Evolutionary conservation across 2,888 invertebrate species (phyloP).

Genomic region (Nomada goodeniana): DNA sequence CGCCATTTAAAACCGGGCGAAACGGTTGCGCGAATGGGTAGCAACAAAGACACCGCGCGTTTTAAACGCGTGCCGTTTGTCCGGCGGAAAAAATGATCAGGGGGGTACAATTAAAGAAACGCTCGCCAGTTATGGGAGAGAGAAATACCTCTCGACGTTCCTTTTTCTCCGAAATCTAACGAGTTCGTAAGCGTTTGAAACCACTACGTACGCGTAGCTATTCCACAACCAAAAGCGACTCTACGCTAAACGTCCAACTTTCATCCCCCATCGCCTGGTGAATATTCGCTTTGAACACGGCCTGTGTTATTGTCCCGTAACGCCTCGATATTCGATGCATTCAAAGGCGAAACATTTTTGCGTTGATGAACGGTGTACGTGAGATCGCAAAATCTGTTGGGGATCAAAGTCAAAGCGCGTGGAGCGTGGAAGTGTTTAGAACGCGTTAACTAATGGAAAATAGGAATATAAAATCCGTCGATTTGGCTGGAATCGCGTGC

Average conservation of each 20-base stretch:
- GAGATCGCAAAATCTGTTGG: too few species aligned
- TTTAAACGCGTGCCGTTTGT: neutral
- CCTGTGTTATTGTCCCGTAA: constrained; percentile 1
- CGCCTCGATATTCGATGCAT: constrained; percentile 26
- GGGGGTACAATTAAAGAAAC: constrained; percentile 32
- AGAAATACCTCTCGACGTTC: constrained; percentile 1
- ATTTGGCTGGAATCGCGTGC: too few species aligned
- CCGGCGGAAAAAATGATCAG: constrained; percentile 21
- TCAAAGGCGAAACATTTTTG: constrained; percentile 23
- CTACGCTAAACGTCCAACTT: neutral
- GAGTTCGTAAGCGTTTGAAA: neutral
- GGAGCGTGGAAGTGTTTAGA: too few species aligned
- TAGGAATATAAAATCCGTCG: too few species aligned
- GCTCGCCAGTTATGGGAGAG: neutral
- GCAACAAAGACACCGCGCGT: constrained; percentile 3
- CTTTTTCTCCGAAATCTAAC: neutral
- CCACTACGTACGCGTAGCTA: constrained; percentile 1
- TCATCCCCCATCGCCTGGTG: constrained; percentile 5
- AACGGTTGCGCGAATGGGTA: neutral
- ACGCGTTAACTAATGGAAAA: too few species aligned
- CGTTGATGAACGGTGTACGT: too few species aligned
- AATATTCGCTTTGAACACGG: constrained; percentile 27
- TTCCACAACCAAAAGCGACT: neutral
- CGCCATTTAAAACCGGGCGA: neutral
- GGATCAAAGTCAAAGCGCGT: too few species aligned